These are phyloP conservation scores for Periophthalmus magnuspinnatus DNA, from an alignment of 2,797 vertebrate genomes.

Conservation along the genomic window DNA sequence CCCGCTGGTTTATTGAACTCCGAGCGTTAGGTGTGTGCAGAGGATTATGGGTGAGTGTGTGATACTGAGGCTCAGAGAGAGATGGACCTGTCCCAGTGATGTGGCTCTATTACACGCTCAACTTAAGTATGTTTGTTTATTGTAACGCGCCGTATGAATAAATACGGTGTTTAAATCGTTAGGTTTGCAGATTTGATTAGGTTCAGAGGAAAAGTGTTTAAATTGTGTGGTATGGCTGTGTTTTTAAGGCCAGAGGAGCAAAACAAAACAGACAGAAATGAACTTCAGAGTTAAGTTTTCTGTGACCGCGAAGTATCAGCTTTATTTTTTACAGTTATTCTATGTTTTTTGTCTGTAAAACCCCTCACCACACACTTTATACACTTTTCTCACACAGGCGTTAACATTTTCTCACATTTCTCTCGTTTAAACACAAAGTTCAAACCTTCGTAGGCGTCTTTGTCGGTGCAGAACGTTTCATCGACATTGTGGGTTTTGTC, in stretches of 20 bases:
- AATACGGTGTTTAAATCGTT: conserved; percentile 33
- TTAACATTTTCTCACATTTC: too few species aligned
- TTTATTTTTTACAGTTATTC: too few species aligned
- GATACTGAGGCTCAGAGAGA: conserved; percentile 27
- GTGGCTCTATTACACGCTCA: conserved; percentile 43
- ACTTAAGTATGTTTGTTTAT: conserved; percentile 53
- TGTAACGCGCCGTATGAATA: too few species aligned
- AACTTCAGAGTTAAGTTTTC: conserved; percentile 5
- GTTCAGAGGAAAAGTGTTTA: conserved; percentile 38
- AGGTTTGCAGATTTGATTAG: conserved; percentile 24
- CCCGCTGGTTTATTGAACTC: conserved; percentile 65
- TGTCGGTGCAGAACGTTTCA: too few species aligned
- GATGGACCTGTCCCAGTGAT: conserved; percentile 59
- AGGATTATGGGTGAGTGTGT: conserved; percentile 21
- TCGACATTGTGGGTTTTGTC: too few species aligned
- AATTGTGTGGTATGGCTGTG: conserved; percentile 29
- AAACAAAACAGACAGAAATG: too few species aligned
- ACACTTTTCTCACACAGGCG: too few species aligned
- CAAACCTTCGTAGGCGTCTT: too few species aligned
- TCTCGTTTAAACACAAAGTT: too few species aligned
- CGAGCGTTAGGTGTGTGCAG: conserved; percentile 47
- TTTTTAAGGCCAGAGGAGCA: conserved; percentile 19
- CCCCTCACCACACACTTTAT: too few species aligned
- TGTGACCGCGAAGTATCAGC: too few species aligned
- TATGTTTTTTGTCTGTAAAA: too few species aligned